Evolutionary conservation across 2,113 vertebrate genomes (phyloP).

Genomic region (Daphoenositta chrysoptera): DNA sequence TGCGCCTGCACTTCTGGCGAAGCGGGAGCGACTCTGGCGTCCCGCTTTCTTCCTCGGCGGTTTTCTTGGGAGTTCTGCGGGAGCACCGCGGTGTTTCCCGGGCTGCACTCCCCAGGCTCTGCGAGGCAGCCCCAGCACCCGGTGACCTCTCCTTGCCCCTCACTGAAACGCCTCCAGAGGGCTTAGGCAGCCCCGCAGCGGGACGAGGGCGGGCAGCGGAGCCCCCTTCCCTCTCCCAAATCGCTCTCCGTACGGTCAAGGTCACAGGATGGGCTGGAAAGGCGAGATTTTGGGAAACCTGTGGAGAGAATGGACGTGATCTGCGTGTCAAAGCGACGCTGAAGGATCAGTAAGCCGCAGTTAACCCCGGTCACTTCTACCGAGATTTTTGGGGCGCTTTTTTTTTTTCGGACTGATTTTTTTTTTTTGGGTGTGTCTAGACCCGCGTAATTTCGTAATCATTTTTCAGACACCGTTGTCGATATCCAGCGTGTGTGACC

Average conservation of each 20-base stretch:
- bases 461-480: neutral
- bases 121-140: neutral
- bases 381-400: neutral
- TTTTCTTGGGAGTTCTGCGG: neutral
- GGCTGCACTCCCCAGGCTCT: neutral
- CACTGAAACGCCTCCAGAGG: neutral
- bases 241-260: neutral
- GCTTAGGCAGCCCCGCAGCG: neutral
- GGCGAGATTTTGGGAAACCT: neutral
- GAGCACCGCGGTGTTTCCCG: neutral
- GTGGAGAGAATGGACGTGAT: neutral
- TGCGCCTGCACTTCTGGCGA: neutral
- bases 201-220: neutral
- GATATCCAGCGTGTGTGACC: neutral
- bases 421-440: neutral
- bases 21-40: neutral
- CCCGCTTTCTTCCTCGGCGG: neutral
- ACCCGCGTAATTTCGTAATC: neutral
- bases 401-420: neutral
- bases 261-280: neutral
- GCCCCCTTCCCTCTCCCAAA: neutral
- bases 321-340: neutral
- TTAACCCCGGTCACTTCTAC: neutral
- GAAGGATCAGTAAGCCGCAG: neutral
- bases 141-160: neutral